phyloP scores from a whole-genome alignment of 1,140 invertebrate genomes.

The Centruroides vittatus region DNA sequence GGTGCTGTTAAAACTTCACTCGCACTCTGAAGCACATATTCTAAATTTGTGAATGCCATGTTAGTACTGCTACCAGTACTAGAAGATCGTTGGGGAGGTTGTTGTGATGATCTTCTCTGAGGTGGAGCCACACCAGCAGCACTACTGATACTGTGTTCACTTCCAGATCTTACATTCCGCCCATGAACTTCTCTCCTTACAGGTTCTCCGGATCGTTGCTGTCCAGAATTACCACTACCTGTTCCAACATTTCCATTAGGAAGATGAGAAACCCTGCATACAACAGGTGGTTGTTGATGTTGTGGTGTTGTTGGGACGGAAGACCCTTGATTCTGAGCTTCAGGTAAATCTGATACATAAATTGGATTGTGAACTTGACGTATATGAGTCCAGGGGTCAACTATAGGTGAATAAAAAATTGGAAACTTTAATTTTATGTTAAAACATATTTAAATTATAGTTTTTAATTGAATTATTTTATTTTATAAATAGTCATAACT shows the following conservation, averaged over 20 bases:
- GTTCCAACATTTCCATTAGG: constrained; percentile 9
- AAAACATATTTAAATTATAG: no score
- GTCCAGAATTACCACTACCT: background rate
- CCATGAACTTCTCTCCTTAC: background rate
- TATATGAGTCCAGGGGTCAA: constrained; percentile 19
- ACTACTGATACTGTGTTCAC: constrained; percentile 13
- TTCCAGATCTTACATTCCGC: constrained; percentile 6
- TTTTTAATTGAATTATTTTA: no score
- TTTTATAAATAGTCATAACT: no score
- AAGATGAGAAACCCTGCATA: background rate
- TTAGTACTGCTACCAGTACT: background rate
- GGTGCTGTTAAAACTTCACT: background rate
- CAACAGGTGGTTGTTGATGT: background rate
- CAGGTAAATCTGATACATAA: constrained; percentile 14
- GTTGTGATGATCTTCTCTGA: constrained; percentile 4
- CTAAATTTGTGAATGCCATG: constrained; percentile 15
- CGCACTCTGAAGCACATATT: constrained; percentile 14
- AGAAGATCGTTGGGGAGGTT: background rate
- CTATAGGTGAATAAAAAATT: background rate
- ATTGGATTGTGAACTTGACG: constrained; percentile 19
- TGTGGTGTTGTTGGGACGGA: constrained; percentile 15
- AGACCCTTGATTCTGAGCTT: constrained; percentile 4
- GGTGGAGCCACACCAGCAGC: constrained; percentile 2
- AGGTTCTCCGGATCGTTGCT: background rate
- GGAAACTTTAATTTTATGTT: no score